Conservation (phyloP, 2,888 invertebrate species). For the Papilio elwesi region DNA sequence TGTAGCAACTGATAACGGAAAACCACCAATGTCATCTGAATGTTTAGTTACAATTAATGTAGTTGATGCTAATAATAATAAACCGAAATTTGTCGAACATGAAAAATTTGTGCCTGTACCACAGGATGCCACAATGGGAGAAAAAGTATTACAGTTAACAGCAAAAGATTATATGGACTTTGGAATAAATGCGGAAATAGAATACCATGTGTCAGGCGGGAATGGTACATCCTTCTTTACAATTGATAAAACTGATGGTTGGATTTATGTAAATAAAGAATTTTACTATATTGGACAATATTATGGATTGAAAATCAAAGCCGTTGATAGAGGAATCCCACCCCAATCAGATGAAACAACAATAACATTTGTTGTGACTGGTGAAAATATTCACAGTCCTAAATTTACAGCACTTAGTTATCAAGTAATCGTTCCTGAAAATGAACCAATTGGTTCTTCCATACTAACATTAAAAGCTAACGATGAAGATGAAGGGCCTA, state of each 20-base stretch:
- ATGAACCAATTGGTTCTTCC: constrained; percentile 93
- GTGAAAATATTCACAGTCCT: constrained; percentile 92
- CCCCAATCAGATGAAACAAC: constrained; percentile 90
- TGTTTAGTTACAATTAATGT: constrained; percentile 93
- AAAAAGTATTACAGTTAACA: constrained; percentile 88
- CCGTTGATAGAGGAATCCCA: constrained; percentile 94
- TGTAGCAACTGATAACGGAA: constrained; percentile 97
- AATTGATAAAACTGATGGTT: constrained; percentile 91
- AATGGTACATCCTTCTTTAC: constrained; percentile 91
- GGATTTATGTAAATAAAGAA: constrained; percentile 88
- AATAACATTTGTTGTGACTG: constrained; percentile 91
- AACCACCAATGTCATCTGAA: constrained; percentile 96
- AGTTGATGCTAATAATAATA: constrained; percentile 96
- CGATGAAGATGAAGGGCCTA: constrained; percentile 94
- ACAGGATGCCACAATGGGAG: constrained; percentile 88
- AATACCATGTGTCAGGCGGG: constrained; percentile 89
- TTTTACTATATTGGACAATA: constrained; percentile 85
- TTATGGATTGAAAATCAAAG: constrained; percentile 88
- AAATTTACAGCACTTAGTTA: constrained; percentile 93
- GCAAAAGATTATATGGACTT: constrained; percentile 92
- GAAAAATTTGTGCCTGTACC: constrained; percentile 93
- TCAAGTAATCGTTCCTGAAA: constrained; percentile 96
- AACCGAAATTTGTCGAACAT: constrained; percentile 91
- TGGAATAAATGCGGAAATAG: constrained; percentile 95
- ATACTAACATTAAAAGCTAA: constrained; percentile 93